These are phyloP conservation scores for Biston betularia DNA, from an alignment of 2,888 invertebrate genomes.

Conservation along the genomic window DNA sequence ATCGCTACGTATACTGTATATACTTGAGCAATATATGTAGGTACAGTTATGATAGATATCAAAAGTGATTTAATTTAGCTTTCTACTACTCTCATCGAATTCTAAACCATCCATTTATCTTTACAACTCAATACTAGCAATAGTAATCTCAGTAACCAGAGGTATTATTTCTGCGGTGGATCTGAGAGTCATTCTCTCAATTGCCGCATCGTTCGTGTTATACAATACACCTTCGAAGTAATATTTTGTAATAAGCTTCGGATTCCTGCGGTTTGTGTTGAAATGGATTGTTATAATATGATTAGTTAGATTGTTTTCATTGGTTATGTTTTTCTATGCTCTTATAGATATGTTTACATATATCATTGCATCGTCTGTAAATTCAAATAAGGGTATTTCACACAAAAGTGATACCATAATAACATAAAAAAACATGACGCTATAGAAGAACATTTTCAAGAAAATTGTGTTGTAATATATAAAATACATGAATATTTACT, in stretches of 20 bases:
- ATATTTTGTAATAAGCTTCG: constrained; percentile 42
- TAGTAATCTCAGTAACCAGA: constrained; percentile 23
- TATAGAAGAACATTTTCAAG: too few relatives aligned
- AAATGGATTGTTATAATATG: constrained; percentile 33
- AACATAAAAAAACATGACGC: too few relatives aligned
- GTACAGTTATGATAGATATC: not conserved
- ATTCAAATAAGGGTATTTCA: too few relatives aligned
- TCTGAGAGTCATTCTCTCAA: constrained; percentile 24
- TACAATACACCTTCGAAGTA: constrained; percentile 34
- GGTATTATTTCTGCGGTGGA: constrained; percentile 30
- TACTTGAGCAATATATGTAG: too few relatives aligned
- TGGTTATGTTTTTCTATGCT: constrained; percentile 1
- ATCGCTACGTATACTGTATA: too few relatives aligned
- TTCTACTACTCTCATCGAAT: not conserved
- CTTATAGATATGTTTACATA: not conserved
- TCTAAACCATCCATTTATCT: constrained; percentile 8
- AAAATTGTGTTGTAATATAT: too few relatives aligned
- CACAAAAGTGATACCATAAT: too few relatives aligned
- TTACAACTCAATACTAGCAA: constrained; percentile 12
- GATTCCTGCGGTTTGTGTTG: constrained; percentile 43
- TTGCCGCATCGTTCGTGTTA: constrained; percentile 30
- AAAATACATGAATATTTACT: too few relatives aligned
- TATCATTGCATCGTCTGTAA: not conserved
- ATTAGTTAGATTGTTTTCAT: constrained; percentile 24
- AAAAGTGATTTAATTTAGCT: not conserved